Base-by-base conservation (phyloP, 2,113 vertebrate species). In the Rhineura floridana region DNA sequence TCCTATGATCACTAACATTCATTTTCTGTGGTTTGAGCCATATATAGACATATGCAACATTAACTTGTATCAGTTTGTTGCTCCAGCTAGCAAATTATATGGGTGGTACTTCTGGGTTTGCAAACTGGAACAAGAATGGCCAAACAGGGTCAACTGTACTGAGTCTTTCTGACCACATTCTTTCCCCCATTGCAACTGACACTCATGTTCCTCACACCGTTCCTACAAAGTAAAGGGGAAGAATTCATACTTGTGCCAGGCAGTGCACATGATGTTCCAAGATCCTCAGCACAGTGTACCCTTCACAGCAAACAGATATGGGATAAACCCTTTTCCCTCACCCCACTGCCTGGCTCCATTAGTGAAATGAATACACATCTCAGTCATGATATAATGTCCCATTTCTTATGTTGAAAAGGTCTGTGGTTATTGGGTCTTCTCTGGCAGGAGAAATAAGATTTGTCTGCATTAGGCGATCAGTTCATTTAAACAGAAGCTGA, bases 231-330 rank as follows among this genome's bases (percentile, higher is more conserved):
- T 73, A 30, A 36, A 72, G 72, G 48, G 67, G 30, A 85, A 75
- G 70, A 76, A 62, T 59, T 75, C 39, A 42, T 42, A 75, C 83
- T 76, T 59, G 7, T 62, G 1, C 9, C 17, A 19, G 36, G 50
- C 52, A 75, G 36, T 75, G 83, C 70, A 85, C 83, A 85, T 76
- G 17, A 59, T 85, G 83, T 85, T 73, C 70, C 70, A 85, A 50
- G 83, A 85, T 25, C 42, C 36, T 33, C 39, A 62, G 44, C 52
- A 76, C 6, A 30, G 7, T 76, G 83, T 85, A 55, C 83, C n/a
- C 52, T 62, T 85, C 70, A 76, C 23, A 55, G 55, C 55, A 59
- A 59, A 59, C 55, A 59, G 50, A 44, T 76, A 76, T 62, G 70
- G 30, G 70, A 30, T 44, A 42, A 33, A 33, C 13, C 1, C 3